A percentile compares a stretch with the other conserved stretches of the same genome.
These are phyloP conservation scores for Mallotus villosus DNA, from an alignment of 2,797 vertebrate species.

Conservation along the genomic window DNA sequence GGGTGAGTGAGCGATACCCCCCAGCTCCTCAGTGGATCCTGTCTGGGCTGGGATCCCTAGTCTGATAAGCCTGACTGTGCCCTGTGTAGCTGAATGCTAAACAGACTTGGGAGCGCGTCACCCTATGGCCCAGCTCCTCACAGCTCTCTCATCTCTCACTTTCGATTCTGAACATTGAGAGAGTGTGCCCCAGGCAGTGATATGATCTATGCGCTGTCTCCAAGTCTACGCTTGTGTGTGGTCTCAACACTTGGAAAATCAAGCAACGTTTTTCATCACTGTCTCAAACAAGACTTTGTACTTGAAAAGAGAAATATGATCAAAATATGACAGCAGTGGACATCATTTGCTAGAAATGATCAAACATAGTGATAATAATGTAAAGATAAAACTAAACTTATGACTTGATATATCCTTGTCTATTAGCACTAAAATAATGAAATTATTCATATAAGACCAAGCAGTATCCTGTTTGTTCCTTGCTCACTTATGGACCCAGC, in stretches of 20 bases:
- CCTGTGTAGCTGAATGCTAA: conserved; percentile 53
- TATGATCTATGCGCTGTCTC: neutral
- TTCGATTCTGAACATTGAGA: conserved; percentile 10
- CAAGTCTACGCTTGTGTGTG: neutral
- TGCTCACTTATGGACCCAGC: too few relatives aligned
- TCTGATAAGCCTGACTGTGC: conserved; percentile 24
- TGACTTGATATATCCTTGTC: too few relatives aligned
- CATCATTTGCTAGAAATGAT: too few relatives aligned
- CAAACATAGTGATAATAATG: too few relatives aligned
- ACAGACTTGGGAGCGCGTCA: conserved; percentile 27
- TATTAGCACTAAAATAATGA: too few relatives aligned
- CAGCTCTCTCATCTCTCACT: conserved; percentile 9
- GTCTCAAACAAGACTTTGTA: too few relatives aligned
- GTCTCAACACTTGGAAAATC: neutral
- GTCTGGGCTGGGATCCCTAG: neutral
- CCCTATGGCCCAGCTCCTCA: conserved; percentile 38
- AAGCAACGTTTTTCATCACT: too few relatives aligned
- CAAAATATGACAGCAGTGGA: too few relatives aligned
- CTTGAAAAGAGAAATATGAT: too few relatives aligned
- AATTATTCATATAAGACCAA: too few relatives aligned
- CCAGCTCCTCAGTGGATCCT: conserved; percentile 3
- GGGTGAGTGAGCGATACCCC: neutral
- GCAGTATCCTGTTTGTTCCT: too few relatives aligned
- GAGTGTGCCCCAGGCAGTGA: neutral
- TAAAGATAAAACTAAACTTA: too few relatives aligned